Evolutionary conservation across 2,888 invertebrate species (phyloP).

Genomic region (Patella ulyssiponensis): DNA sequence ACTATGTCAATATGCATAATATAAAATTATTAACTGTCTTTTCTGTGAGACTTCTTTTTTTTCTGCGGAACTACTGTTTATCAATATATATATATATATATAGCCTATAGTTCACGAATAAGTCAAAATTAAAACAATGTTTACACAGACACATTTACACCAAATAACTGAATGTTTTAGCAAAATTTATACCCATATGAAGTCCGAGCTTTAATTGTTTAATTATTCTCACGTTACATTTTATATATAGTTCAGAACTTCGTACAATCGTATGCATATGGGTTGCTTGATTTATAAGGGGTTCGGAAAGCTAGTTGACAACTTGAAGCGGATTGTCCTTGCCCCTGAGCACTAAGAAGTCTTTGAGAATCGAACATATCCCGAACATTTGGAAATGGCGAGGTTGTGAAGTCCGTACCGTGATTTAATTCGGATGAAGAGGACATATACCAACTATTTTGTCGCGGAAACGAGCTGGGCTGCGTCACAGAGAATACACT

Average conservation of each 20-base stretch:
- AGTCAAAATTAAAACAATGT: too few relatives aligned
- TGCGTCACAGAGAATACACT: conserved; percentile 60
- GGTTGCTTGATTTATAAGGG: conserved; percentile 57
- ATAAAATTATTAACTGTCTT: too few relatives aligned
- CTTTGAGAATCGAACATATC: conserved; percentile 62
- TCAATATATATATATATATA: too few relatives aligned
- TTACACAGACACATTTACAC: too few relatives aligned
- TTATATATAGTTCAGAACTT: neutral
- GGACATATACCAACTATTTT: conserved; percentile 62
- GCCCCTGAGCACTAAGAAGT: conserved; percentile 46
- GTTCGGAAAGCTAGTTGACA: conserved; percentile 65
- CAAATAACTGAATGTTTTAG: too few relatives aligned
- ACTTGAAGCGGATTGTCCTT: conserved; percentile 51
- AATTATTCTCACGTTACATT: too few relatives aligned
- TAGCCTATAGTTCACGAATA: too few relatives aligned
- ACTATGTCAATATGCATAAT: too few relatives aligned
- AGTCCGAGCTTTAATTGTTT: too few relatives aligned
- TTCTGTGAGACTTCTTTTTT: too few relatives aligned
- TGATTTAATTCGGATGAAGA: conserved; percentile 52
- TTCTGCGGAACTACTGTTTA: too few relatives aligned
- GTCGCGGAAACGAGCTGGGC: conserved; percentile 48
- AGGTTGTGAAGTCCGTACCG: conserved; percentile 49
- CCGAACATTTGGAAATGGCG: conserved; percentile 52
- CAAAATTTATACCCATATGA: too few relatives aligned
- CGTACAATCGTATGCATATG: conserved; percentile 63